phyloP scores from a whole-genome alignment of 2,113 vertebrate species.

The Dunckerocampus dactyliophorus region DNA sequence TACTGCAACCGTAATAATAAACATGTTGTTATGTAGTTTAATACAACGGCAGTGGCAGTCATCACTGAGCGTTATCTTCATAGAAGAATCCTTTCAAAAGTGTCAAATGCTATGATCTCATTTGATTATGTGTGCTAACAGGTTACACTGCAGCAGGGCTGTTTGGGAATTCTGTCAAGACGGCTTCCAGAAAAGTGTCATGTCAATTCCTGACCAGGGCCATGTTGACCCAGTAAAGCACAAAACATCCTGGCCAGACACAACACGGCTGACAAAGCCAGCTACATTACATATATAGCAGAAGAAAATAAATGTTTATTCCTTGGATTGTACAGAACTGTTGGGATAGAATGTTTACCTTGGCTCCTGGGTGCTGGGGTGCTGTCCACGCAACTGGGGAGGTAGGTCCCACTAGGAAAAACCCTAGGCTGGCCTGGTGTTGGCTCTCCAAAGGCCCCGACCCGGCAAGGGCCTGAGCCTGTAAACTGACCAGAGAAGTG shows the following conservation, averaged over 20 bases:
- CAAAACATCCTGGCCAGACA: slow-evolving; percentile 47
- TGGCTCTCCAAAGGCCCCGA: slow-evolving; percentile 81
- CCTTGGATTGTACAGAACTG: slow-evolving; percentile 1
- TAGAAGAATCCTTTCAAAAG: neutral
- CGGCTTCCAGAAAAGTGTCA: slow-evolving; percentile 30
- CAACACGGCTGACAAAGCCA: slow-evolving; percentile 28
- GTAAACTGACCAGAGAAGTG: slow-evolving; percentile 95
- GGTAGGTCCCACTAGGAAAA: slow-evolving; percentile 85
- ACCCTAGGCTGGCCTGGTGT: slow-evolving; percentile 80
- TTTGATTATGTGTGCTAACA: neutral
- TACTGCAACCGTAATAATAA: no score
- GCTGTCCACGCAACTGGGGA: slow-evolving; percentile 86
- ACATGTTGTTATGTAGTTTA: no score
- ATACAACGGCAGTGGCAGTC: no score
- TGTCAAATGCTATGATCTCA: neutral
- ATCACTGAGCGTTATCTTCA: no score
- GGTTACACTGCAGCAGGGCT: neutral
- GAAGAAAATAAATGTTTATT: neutral
- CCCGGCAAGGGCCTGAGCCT: slow-evolving; percentile 87
- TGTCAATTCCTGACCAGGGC: slow-evolving; percentile 28
- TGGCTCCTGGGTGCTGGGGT: slow-evolving; percentile 82
- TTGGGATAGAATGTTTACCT: slow-evolving; percentile 72
- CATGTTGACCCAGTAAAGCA: slow-evolving; percentile 39
- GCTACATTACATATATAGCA: neutral
- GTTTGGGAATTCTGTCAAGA: slow-evolving; percentile 7